Base-by-base conservation (phyloP, 1,140 invertebrate genomes). In the Ceratina japonica region DNA sequence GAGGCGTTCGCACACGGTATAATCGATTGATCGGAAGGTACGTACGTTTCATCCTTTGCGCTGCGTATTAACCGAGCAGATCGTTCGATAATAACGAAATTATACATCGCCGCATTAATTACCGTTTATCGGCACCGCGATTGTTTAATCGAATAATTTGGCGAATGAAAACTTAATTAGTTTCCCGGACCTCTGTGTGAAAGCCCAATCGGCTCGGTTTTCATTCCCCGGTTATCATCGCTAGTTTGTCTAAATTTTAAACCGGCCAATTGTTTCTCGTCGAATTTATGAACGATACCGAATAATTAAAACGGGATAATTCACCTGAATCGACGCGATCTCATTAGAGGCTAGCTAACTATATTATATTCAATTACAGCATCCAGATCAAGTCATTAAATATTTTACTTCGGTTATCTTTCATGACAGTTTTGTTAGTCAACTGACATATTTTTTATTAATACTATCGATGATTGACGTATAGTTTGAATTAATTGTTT, bases 71-170 rank as follows among this genome's bases (percentile, higher is more conserved):
- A 80, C 49, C 64, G 44, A 69, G 37, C 58, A 68, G 72, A 69
- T 75, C 73, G 73, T 70, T 76, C 44, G 58, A 62, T 51, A 76
- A 63, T 75, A 80, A 80, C 73, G 58, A 80, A 76, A 80, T 80
- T 75, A 80, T 66, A 63, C 58, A 61, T 20, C 44, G 31, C 15
- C 56, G 73, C 65, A 80, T 75, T 80, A 80, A 80, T 76, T 80
- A 80, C 24, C 74, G 65, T 63, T 76, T 63, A 63, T 65, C 20
- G 37, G 3, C 58, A 13, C 20, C 49, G 44, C 75, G 58, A 80
- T 80, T 80, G 66, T 77, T 69, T 81, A 70, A 71, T 71, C 63
- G 64, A 71, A 70, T 56, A 59, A 77, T 81, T 80, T 18, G 66
- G 27, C 66, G 24, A 81, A 78, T 78, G 69, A 52, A 76, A 77